Evolutionary conservation across 1,140 invertebrate species (phyloP).

Genomic region (Matsumurasca onukii): DNA sequence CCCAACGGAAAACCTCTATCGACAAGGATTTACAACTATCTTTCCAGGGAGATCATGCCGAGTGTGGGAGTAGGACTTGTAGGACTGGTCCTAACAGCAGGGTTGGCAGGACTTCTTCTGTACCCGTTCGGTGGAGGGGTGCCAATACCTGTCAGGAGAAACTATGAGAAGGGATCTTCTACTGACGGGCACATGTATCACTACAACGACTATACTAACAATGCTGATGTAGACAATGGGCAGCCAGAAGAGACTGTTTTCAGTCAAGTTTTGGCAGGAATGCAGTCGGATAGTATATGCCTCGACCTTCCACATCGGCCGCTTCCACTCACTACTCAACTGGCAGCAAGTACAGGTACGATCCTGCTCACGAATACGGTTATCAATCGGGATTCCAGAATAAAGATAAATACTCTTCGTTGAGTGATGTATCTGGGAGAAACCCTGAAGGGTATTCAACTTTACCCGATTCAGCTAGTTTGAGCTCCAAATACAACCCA

Average conservation of each 20-base stretch:
- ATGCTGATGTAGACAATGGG: constrained; percentile 46
- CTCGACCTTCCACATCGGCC: not conserved
- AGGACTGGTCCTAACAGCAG: constrained; percentile 66
- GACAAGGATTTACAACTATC: constrained; percentile 74
- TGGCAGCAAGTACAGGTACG: constrained; percentile 33
- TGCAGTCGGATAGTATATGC: constrained; percentile 37
- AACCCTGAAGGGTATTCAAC: constrained; percentile 28
- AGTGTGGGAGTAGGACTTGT: constrained; percentile 73
- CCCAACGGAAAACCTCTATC: constrained; percentile 54
- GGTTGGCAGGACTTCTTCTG: constrained; percentile 71
- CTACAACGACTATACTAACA: constrained; percentile 39
- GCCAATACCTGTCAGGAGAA: constrained; percentile 52
- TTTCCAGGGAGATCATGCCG: constrained; percentile 76
- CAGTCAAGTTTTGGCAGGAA: constrained; percentile 66
- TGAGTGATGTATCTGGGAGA: constrained; percentile 17
- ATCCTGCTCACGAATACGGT: constrained; percentile 29
- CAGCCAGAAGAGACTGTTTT: constrained; percentile 73
- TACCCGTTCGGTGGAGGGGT: constrained; percentile 66
- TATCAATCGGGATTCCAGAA: constrained; percentile 13
- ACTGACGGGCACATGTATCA: constrained; percentile 38
- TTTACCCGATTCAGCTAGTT: constrained; percentile 33
- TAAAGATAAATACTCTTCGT: constrained; percentile 31
- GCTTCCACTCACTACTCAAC: constrained; percentile 10
- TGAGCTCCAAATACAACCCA: constrained; percentile 31
- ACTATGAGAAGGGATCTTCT: constrained; percentile 32